Conservation (phyloP, 2,888 invertebrate genomes). For the Aphodius sticticus region DNA sequence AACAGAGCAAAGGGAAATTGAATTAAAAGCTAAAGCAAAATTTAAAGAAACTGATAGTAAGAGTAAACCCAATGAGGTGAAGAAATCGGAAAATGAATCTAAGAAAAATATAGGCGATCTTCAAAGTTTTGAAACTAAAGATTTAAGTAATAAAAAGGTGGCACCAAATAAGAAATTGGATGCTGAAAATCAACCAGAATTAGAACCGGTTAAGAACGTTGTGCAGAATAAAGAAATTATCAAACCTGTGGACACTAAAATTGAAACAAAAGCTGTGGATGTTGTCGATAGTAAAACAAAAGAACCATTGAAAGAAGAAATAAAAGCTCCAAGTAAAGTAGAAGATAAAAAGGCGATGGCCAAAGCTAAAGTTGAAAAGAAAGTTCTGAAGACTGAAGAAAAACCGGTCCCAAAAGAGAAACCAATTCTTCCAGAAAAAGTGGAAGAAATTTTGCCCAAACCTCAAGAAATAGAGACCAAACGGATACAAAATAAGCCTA, state of each 20-base stretch:
- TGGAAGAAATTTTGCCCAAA: neutral
- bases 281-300: conserved; percentile 9
- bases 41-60: conserved; percentile 44
- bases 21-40: conserved; percentile 63
- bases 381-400: conserved; percentile 18
- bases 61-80: conserved; percentile 33
- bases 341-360: conserved; percentile 23
- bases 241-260: conserved; percentile 7
- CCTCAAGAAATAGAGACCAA: conserved; percentile 28
- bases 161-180: conserved; percentile 17
- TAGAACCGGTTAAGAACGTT: neutral
- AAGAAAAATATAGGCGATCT: conserved; percentile 36
- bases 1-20: conserved; percentile 68
- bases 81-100: conserved; percentile 22
- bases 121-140: conserved; percentile 21
- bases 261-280: neutral
- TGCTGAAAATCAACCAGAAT: conserved; percentile 35
- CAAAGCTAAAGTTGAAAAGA: conserved; percentile 20
- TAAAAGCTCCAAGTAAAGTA: conserved; percentile 46
- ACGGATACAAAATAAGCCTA: conserved; percentile 33
- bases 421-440: conserved; percentile 45
- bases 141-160: conserved; percentile 30
- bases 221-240: neutral
- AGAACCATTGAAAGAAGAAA: conserved; percentile 29
- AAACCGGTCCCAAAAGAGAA: conserved; percentile 18